These are phyloP conservation scores for Zeugodacus cucurbitae DNA, from an alignment of 1,140 invertebrate species.

Conservation along the genomic window DNA sequence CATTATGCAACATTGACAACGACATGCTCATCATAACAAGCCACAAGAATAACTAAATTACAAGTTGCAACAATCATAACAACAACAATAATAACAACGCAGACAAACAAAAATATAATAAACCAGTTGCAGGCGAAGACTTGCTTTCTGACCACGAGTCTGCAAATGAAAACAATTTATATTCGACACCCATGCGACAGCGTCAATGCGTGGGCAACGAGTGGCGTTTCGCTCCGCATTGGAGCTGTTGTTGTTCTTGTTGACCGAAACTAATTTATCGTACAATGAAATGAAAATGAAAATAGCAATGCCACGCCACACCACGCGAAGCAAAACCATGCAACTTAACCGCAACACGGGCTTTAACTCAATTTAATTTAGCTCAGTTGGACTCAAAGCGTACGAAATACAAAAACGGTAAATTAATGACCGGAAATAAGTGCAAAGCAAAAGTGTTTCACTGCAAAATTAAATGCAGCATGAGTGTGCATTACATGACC, in stretches of 20 bases:
- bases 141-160: background rate
- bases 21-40: background rate
- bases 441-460: background rate
- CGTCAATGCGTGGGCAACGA: background rate
- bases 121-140: background rate
- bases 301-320: background rate
- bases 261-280: conserved; percentile 16
- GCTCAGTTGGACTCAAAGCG: background rate
- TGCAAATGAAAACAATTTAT: conserved; percentile 6
- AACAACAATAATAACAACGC: background rate
- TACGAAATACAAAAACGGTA: background rate
- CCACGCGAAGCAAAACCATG: background rate
- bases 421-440: conserved; percentile 33
- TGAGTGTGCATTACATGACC: background rate
- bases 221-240: background rate
- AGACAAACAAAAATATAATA: background rate
- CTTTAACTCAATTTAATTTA: conserved; percentile 19
- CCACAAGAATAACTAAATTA: background rate
- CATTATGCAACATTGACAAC: background rate
- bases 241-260: background rate
- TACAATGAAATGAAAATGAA: conserved; percentile 9
- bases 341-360: background rate
- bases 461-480: background rate
- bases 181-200: background rate
- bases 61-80: background rate